Evolutionary conservation across 1,140 invertebrate species (phyloP).

Genomic region (Diorhabda carinulata): DNA sequence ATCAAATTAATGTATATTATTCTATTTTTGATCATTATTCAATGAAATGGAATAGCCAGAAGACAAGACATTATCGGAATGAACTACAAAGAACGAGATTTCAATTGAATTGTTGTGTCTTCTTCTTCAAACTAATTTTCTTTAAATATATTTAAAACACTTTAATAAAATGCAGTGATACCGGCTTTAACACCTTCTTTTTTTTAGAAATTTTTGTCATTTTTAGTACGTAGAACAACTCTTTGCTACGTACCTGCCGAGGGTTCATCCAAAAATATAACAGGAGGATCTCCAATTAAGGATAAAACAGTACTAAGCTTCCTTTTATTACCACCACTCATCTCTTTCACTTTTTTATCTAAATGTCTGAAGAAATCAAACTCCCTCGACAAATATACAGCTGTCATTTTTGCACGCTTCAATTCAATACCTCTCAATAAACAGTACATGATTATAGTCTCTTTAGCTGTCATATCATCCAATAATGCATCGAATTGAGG

Average conservation of each 20-base stretch:
- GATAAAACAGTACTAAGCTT: slow-evolving; percentile 93
- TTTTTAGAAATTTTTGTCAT: too few relatives aligned
- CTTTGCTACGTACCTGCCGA: slow-evolving; percentile 56
- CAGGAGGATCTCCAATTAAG: slow-evolving; percentile 81
- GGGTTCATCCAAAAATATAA: slow-evolving; percentile 87
- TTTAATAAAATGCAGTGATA: too few relatives aligned
- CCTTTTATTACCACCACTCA: slow-evolving; percentile 91
- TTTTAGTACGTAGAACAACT: too few relatives aligned
- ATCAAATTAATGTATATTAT: too few relatives aligned
- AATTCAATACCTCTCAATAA: slow-evolving; percentile 66
- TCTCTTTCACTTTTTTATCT: slow-evolving; percentile 57
- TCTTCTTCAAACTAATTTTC: too few relatives aligned
- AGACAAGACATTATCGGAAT: too few relatives aligned
- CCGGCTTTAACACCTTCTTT: too few relatives aligned
- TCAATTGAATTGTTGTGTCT: too few relatives aligned
- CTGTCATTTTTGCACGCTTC: slow-evolving; percentile 44
- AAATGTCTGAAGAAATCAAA: slow-evolving; percentile 54
- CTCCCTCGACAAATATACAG: slow-evolving; percentile 46
- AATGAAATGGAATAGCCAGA: too few relatives aligned
- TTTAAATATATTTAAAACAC: too few relatives aligned
- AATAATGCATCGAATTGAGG: slow-evolving; percentile 84
- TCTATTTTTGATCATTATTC: too few relatives aligned
- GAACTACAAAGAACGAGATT: too few relatives aligned
- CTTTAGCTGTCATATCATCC: slow-evolving; percentile 72
- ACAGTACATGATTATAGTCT: slow-evolving; percentile 73